Base-by-base conservation (phyloP, 2,797 vertebrate species). In the Anolis apletophallus region DNA sequence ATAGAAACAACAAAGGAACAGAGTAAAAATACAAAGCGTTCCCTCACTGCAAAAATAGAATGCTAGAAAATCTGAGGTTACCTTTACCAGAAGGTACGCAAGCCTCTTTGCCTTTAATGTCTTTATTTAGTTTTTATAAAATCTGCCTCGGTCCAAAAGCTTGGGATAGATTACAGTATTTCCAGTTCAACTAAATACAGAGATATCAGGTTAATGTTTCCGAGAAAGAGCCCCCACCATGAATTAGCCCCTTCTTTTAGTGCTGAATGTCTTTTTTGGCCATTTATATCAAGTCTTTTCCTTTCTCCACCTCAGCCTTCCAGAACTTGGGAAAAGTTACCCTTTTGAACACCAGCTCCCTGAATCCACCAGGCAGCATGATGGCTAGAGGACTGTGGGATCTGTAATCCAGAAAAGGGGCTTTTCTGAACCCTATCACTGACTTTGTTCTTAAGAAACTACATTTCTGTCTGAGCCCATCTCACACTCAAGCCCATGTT, bases 1-100 rank as follows among this genome's bases (percentile, higher is more conserved):
- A 88, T 89, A 88, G 90, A 92, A 93, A 89, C 74, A 90, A 89
- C 90, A 88, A 87, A 84, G 81, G 36, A 54, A 85, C 89, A 81
- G 87, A 92, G 91, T 89, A 85, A 88, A 90, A 93, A 89, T 68
- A 50, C 32, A 69, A 88, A 90, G 83, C 61, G 21, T 84, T 93
- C 46, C 79, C 64, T 80, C 72, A 40, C 80, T 76, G 80, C 26
- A 1, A 50, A 89, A 89, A 61, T 59, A 88, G 50, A 92, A 77
- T 21, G 61, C 6, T 4, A 21, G 32, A 10, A 2, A 79, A 77
- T 85, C 17, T 85, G 83, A 90, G 13, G 12, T 29, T 85, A 85
- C 80, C 54, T 59, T 81, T 67, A 84, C 71, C 81, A 36, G 23
- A 87, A 85, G 23, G 59, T 76, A 88, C 4, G 34, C 57, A 81